A percentile compares a stretch with the other conserved stretches of the same genome.
Evolutionary conservation across 2,888 invertebrate genomes (phyloP).

Genomic region (Flabesymbios commensalis): DNA sequence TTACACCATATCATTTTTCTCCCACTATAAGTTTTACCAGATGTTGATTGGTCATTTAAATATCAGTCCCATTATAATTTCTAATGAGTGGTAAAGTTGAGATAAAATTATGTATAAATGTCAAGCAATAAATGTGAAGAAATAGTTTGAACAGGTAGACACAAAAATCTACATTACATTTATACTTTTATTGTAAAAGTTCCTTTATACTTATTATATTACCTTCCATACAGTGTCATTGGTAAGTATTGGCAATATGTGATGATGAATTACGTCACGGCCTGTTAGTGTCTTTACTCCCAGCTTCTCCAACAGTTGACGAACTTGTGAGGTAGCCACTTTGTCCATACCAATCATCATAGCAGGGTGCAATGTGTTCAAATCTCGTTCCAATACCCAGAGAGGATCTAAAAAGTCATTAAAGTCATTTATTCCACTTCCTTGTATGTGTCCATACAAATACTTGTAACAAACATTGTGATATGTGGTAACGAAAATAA

Average conservation of each 20-base stretch:
- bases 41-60: too few species aligned
- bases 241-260: constrained; percentile 51
- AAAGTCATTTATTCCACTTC: neutral
- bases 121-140: neutral
- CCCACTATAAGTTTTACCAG: too few species aligned
- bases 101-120: neutral
- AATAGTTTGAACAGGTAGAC: constrained; percentile 22
- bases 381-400: constrained; percentile 43
- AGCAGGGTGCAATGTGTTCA: constrained; percentile 45
- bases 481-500: too few species aligned
- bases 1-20: too few species aligned
- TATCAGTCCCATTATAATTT: too few species aligned
- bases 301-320: constrained; percentile 44
- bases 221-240: too few species aligned
- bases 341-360: constrained; percentile 43
- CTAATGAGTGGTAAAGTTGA: too few species aligned
- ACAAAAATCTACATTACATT: too few species aligned
- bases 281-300: constrained; percentile 47
- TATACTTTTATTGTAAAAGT: too few species aligned
- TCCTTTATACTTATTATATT: too few species aligned
- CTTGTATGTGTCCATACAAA: too few species aligned
- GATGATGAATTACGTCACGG: constrained; percentile 51
- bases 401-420: constrained; percentile 43
- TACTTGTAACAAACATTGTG: too few species aligned
- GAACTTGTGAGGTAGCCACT: constrained; percentile 52